Conservation (phyloP, 2,113 vertebrate genomes). For the Notothenia rossii region DNA sequence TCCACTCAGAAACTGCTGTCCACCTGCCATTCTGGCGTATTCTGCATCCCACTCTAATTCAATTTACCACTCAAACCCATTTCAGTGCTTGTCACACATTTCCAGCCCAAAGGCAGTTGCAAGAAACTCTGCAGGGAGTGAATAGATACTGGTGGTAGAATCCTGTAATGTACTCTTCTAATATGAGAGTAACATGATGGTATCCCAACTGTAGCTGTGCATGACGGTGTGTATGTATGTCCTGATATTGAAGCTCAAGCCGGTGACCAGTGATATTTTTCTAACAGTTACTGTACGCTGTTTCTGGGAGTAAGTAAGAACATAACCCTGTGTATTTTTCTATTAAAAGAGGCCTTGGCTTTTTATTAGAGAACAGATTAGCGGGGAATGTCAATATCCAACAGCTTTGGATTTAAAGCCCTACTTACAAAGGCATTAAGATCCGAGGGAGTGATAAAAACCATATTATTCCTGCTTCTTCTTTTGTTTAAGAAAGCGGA, state of each 20-base stretch:
- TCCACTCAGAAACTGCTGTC: slow-evolving; percentile 73
- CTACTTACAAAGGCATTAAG: slow-evolving; percentile 82
- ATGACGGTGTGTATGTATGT: too few species aligned
- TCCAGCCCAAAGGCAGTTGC: slow-evolving; percentile 55
- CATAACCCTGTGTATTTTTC: slow-evolving; percentile 36
- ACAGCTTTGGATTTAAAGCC: slow-evolving; percentile 77
- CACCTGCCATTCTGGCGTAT: slow-evolving; percentile 83
- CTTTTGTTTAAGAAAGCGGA: slow-evolving; percentile 35
- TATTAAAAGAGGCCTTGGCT: slow-evolving; percentile 56
- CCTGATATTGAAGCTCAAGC: too few species aligned
- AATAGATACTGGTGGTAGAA: slow-evolving; percentile 28
- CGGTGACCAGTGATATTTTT: too few species aligned
- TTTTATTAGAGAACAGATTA: slow-evolving; percentile 77
- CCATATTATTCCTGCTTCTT: slow-evolving; percentile 55
- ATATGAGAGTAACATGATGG: too few species aligned
- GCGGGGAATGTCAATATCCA: slow-evolving; percentile 69
- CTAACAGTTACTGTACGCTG: neutral
- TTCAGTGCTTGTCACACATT: slow-evolving; percentile 76
- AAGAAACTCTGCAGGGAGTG: slow-evolving; percentile 47
- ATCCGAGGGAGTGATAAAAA: slow-evolving; percentile 76
- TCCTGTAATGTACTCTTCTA: too few species aligned
- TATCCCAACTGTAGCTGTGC: too few species aligned
- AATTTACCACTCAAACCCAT: slow-evolving; percentile 83
- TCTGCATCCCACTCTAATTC: slow-evolving; percentile 76
- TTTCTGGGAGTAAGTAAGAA: neutral